Evolutionary conservation across 1,140 invertebrate species (phyloP).

Genomic region (Ooceraea biroi): DNA sequence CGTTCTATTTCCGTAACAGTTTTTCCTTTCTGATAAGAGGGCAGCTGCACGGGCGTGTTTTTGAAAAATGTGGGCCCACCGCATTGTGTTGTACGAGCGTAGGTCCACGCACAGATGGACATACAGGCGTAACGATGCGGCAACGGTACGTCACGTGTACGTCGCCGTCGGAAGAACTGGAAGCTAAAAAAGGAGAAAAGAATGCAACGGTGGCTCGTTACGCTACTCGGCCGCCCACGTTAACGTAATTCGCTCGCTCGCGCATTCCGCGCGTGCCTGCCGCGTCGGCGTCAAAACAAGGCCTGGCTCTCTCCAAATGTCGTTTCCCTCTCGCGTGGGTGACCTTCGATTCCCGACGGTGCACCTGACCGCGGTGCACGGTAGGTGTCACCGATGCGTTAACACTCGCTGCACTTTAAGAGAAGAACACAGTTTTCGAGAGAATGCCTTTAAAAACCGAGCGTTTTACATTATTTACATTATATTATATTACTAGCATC

Average conservation of each 20-base stretch:
- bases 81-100: too few species aligned
- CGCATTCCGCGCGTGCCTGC: constrained; percentile 75
- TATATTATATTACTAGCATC: too few species aligned
- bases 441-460: background rate
- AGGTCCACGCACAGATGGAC: background rate
- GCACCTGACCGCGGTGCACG: constrained; percentile 19
- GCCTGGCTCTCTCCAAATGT: constrained; percentile 52
- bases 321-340: constrained; percentile 66
- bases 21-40: too few species aligned
- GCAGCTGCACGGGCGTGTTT: background rate
- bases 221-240: constrained; percentile 39
- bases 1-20: too few species aligned
- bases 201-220: constrained; percentile 56
- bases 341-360: constrained; percentile 35
- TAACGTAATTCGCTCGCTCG: constrained; percentile 54
- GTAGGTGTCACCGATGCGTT: background rate
- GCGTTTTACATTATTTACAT: too few species aligned
- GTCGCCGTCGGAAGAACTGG: background rate
- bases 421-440: background rate
- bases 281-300: constrained; percentile 69
- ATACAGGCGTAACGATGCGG: background rate
- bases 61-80: background rate
- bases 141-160: constrained; percentile 19
- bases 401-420: too few species aligned
- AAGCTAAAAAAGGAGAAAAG: constrained; percentile 58